Conservation (phyloP, 2,888 invertebrate genomes). For the Netelia virgata region DNA sequence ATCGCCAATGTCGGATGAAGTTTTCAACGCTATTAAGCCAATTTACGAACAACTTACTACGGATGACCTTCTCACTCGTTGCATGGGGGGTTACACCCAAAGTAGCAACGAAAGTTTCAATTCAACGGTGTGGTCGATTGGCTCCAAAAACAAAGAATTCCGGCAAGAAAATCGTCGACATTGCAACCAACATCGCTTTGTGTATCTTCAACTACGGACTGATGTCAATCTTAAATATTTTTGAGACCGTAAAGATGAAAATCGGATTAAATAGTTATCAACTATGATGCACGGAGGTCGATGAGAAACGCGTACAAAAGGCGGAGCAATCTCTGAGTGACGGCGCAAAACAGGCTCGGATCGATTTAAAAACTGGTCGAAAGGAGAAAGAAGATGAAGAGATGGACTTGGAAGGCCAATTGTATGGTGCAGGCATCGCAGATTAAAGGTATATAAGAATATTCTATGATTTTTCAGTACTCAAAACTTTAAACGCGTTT, state of each 20-base stretch:
- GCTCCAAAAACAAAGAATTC: conserved; percentile 57
- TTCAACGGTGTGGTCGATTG: conserved; percentile 53
- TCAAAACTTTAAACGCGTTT: conserved; percentile 48
- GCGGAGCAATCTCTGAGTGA: not conserved
- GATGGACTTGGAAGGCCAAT: not conserved
- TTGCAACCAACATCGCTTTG: conserved; percentile 45
- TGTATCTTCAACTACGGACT: conserved; percentile 31
- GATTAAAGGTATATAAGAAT: conserved; percentile 9
- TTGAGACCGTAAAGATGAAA: conserved; percentile 41
- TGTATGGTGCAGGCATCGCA: conserved; percentile 33
- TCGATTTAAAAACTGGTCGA: not conserved
- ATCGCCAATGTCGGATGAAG: conserved; percentile 40
- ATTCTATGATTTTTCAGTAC: conserved; percentile 8
- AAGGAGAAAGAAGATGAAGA: conserved; percentile 1
- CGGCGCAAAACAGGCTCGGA: not conserved
- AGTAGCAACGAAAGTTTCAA: too few species aligned
- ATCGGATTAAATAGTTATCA: conserved; percentile 37
- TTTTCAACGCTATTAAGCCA: conserved; percentile 68
- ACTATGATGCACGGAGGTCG: conserved; percentile 51
- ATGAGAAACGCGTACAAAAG: conserved; percentile 12
- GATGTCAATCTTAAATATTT: conserved; percentile 21
- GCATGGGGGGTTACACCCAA: conserved; percentile 62
- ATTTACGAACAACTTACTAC: conserved; percentile 63
- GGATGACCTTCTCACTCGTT: conserved; percentile 64
- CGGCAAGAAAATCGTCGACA: conserved; percentile 40